A percentile compares a stretch with the other conserved stretches of the same genome.
Evolutionary conservation across 2,888 invertebrate genomes (phyloP).

Genomic region (Brachynemurus nebulosus): DNA sequence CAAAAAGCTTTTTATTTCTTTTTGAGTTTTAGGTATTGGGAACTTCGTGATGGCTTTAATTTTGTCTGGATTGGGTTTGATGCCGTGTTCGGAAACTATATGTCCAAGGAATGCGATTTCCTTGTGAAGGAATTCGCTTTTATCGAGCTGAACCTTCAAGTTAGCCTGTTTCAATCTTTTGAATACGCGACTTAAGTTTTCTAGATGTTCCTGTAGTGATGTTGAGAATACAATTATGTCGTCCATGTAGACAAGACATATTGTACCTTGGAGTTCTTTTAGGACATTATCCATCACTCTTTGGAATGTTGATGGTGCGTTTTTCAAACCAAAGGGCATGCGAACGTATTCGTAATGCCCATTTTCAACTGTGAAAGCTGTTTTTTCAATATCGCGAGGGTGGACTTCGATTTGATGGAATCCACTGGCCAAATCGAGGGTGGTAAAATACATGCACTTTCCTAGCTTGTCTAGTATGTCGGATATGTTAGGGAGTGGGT

Average conservation of each 20-base stretch:
- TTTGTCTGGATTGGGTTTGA: conserved; percentile 20
- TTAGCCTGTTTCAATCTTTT: conserved; percentile 11
- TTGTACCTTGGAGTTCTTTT: background rate
- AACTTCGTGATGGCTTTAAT: conserved; percentile 16
- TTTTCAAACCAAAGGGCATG: conserved; percentile 18
- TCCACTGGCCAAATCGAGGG: conserved; percentile 18
- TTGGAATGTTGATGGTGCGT: conserved; percentile 19
- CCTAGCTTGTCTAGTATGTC: conserved; percentile 12
- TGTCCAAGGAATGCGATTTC: conserved; percentile 20
- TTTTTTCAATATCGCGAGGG: conserved; percentile 17
- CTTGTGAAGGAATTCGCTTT: conserved; percentile 15
- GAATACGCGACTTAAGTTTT: conserved; percentile 10
- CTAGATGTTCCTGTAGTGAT: conserved; percentile 15
- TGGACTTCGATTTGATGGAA: conserved; percentile 19
- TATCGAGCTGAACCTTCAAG: conserved; percentile 16
- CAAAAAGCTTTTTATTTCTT: conserved; percentile 15
- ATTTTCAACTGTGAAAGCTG: conserved; percentile 16
- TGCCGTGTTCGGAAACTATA: conserved; percentile 19
- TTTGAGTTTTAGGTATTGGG: conserved; percentile 16
- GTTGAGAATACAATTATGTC: conserved; percentile 18
- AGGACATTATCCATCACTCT: conserved; percentile 17
- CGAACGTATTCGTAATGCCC: conserved; percentile 19
- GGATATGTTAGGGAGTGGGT: too few species aligned
- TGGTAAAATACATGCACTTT: conserved; percentile 17
- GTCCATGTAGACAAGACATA: conserved; percentile 17